A percentile compares a stretch with the other conserved stretches of the same genome.
phyloP scores from a whole-genome alignment of 1,140 invertebrate species.

The Nixonia krombeini region DNA sequence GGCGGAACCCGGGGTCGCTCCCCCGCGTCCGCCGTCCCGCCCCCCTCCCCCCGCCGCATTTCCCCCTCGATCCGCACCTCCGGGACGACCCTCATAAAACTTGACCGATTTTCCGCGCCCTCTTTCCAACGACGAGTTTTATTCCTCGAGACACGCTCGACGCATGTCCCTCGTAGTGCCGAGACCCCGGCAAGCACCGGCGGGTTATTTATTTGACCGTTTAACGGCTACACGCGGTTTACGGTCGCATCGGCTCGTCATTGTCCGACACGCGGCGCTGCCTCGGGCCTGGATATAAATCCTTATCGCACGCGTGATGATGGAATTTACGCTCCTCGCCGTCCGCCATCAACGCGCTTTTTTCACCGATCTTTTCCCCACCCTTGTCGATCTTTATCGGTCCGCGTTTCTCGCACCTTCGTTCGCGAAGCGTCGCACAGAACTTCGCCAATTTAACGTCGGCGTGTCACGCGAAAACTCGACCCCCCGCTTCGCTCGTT shows the following conservation, averaged over 20 bases:
- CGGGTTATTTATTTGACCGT: conserved; percentile 55
- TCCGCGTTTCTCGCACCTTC: background rate
- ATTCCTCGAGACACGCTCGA: background rate
- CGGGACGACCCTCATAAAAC: conserved; percentile 21
- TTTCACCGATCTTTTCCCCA: background rate
- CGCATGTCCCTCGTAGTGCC: conserved; percentile 13
- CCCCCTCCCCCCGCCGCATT: too few relatives aligned
- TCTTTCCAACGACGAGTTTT: background rate
- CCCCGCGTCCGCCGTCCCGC: too few relatives aligned
- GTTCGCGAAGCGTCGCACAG: background rate
- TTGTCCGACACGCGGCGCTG: conserved; percentile 5
- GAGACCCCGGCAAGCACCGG: conserved; percentile 26
- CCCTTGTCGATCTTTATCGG: too few relatives aligned
- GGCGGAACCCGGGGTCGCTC: too few relatives aligned
- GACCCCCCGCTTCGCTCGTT: too few relatives aligned
- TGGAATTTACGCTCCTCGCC: too few relatives aligned
- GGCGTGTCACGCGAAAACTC: too few relatives aligned
- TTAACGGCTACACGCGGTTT: conserved; percentile 45
- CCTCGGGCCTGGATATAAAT: background rate
- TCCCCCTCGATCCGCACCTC: conserved; percentile 6
- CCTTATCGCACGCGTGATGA: background rate
- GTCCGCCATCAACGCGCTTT: too few relatives aligned
- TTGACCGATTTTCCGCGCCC: conserved; percentile 24
- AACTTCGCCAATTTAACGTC: too few relatives aligned
- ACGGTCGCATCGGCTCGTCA: conserved; percentile 6